Base-by-base conservation (phyloP, 2,888 invertebrate species). In the Artemia sp. region DNA sequence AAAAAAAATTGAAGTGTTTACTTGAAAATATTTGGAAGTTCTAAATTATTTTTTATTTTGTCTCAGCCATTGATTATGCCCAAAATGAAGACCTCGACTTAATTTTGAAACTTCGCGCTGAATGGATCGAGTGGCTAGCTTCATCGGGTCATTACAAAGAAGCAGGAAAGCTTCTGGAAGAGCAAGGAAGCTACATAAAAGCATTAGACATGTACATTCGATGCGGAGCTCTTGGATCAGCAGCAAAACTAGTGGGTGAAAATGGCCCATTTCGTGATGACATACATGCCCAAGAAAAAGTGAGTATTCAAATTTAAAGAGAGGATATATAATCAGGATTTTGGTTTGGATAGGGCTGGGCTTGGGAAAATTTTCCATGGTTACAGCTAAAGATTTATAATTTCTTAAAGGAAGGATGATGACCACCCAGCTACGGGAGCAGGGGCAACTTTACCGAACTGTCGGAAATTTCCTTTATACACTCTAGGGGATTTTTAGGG, bases 221-320 rank as follows among this genome's bases (percentile, higher is more conserved):
- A 24, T 58, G 64, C 64, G 64, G 64, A 24, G n/a, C n/a, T 24
- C 64, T 58, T 58, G 64, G 64, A n/a, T 58, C 64, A n/a, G 64
- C 64, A n/a, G 8, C 24, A 19, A n/a, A 24, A 11, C 64, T 58
- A n/a, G 24, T 58, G 8, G 64, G 24, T 58, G 24, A 58, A 24
- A 24, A 24, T 1, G 64, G 64, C 11, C 64, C 64, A 24, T 58
- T 58, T 11, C 14, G 14, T 11, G 24, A 58, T 24, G 64, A 58
- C 2, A 19, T 58, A 19, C 8, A 19, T 24, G 64, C 64, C 11
- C 64, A 58, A 58, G 64, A 58, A 58, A 58, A 58, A 24, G 64
- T 58, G 24, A 58, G 8, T 38, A 38, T 38, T 5, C 5, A 3
- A 38, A 38, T 38, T 38, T 38, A 38, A 6, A 38, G 38, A 38